phyloP scores from a whole-genome alignment of 1,140 invertebrate genomes.

The Papilio aristodemus region DNA sequence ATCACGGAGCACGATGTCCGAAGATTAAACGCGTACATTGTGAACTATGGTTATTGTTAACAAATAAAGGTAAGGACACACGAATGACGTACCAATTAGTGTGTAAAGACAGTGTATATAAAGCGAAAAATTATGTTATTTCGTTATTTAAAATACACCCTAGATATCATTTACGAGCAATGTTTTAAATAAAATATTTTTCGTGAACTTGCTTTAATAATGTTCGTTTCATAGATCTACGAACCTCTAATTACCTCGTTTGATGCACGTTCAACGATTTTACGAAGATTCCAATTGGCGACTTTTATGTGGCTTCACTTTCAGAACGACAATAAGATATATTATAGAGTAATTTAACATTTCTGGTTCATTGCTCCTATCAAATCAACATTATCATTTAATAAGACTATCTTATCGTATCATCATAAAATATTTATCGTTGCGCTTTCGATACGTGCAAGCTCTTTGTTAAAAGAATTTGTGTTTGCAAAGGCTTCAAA shows the following conservation, averaged over 20 bases:
- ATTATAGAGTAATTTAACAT: no score
- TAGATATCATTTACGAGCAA: no score
- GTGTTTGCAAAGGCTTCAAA: not conserved
- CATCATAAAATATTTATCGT: slow-evolving; percentile 9
- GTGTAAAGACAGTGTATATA: not conserved
- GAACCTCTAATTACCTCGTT: no score
- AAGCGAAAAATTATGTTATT: no score
- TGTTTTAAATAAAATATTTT: no score
- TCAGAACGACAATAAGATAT: no score
- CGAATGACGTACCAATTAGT: slow-evolving; percentile 29
- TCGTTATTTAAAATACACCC: no score
- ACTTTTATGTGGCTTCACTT: no score
- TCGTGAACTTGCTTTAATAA: no score
- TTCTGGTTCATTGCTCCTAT: slow-evolving; percentile 19
- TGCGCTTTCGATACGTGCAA: slow-evolving; percentile 3
- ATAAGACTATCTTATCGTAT: not conserved
- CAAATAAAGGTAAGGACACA: slow-evolving; percentile 29
- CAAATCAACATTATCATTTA: slow-evolving; percentile 2
- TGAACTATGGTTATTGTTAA: not conserved
- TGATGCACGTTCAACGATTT: no score
- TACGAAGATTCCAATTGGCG: no score
- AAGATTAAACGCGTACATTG: slow-evolving; percentile 3
- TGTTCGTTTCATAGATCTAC: no score
- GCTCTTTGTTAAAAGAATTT: slow-evolving; percentile 9
- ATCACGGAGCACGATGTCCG: slow-evolving; percentile 25